Base-by-base conservation (phyloP, 1,140 invertebrate species). In the Aplysia californica region DNA sequence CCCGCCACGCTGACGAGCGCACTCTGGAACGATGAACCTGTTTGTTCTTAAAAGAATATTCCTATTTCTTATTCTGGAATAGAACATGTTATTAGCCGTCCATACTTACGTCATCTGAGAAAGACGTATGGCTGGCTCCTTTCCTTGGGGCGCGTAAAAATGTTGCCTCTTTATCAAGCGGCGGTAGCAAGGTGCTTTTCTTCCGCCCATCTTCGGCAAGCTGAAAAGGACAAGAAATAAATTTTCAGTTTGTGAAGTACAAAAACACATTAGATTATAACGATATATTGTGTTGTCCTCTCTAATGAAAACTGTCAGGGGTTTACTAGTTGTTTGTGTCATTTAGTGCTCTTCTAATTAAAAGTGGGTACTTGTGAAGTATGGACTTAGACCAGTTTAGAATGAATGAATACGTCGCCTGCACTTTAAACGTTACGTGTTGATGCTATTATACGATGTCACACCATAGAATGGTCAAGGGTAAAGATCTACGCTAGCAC, bases 181-280 rank as follows among this genome's bases (percentile, higher is more conserved):
- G 83, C 36, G 83, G 83, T 21, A 84, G 61, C 20, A 78, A 67
- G 21, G 67, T 79, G 15, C 79, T 79, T 31, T 78, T 64, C 55
- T 79, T 81, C 55, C 83, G 69, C 0, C 83, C 83, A 68, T 84
- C 81, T 55, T 82, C 81, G 21, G 83, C 75, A 26, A 80, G 69
- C 83, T 84, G 79, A 31, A 74, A 77, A 2, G 18, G 31, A 77
- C 36, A 73, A 29, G 68, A 72, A 26, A 33, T 44, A 65, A 6
- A 0, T 29, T 23, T 1, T n/a, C 31, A 59, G 6, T 23, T 31
- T 1, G 10, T 61, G 41, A 36, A 31, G n/a, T n/a, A n/a, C n/a
- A n/a, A n/a, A n/a, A n/a, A n/a, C n/a, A n/a, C n/a, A n/a, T n/a
- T n/a, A n/a, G n/a, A n/a, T n/a, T n/a, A n/a, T n/a, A n/a, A n/a